phyloP scores from a whole-genome alignment of 2,888 invertebrate genomes.

The Eupithecia pulchellata region DNA sequence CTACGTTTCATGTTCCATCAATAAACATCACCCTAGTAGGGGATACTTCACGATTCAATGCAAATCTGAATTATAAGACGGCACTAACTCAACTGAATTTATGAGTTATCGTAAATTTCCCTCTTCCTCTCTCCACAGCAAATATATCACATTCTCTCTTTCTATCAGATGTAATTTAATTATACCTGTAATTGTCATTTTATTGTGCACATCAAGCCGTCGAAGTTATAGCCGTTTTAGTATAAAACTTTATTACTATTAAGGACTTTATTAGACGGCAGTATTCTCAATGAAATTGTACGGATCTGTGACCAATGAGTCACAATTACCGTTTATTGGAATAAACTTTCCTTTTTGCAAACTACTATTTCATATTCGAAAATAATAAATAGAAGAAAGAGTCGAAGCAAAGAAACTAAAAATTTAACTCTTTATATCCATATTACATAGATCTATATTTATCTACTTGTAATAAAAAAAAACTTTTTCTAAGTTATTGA shows the following conservation, averaged over 20 bases:
- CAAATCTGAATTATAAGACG: slow-evolving; percentile 62
- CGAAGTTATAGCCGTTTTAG: slow-evolving; percentile 45
- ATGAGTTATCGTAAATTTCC: slow-evolving; percentile 69
- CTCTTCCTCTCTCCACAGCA: slow-evolving; percentile 59
- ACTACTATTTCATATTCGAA: background rate
- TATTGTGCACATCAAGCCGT: slow-evolving; percentile 53
- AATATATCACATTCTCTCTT: slow-evolving; percentile 15
- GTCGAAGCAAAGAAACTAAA: background rate
- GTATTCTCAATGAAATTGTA: slow-evolving; percentile 8
- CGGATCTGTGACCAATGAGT: background rate
- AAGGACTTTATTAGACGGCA: slow-evolving; percentile 23
- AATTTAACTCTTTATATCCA: background rate
- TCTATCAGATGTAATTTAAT: slow-evolving; percentile 56
- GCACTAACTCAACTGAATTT: slow-evolving; percentile 63
- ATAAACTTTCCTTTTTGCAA: background rate
- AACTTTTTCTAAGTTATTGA: background rate
- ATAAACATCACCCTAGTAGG: slow-evolving; percentile 43
- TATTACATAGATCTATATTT: too few relatives aligned
- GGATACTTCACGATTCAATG: slow-evolving; percentile 51
- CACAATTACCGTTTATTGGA: background rate
- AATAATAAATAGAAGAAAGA: background rate
- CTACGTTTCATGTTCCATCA: background rate
- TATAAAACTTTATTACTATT: slow-evolving; percentile 36
- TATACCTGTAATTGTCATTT: slow-evolving; percentile 62
- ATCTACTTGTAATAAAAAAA: too few relatives aligned